Conservation (phyloP, 2,113 vertebrate species). For the Fregata magnificens region DNA sequence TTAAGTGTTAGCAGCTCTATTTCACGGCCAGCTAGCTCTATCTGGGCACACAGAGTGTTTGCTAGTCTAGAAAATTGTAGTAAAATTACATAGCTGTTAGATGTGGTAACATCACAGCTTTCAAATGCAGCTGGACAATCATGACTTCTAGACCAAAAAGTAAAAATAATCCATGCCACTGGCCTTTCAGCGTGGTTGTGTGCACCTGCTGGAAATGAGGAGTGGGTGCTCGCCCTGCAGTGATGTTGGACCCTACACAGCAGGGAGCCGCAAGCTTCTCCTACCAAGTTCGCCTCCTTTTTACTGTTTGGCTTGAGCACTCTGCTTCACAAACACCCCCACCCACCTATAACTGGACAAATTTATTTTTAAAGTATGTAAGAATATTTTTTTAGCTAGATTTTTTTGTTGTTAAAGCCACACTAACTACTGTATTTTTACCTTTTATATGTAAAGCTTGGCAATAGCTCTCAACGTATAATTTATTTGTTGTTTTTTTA, state of each 20-base stretch:
- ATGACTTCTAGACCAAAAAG: not conserved
- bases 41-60: not conserved
- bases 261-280: not conserved
- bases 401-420: not conserved
- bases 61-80: not conserved
- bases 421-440: conserved; percentile 73
- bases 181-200: not conserved
- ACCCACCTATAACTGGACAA: conserved; percentile 16
- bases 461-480: conserved; percentile 63
- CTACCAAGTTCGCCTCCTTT: not conserved
- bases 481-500: conserved; percentile 75
- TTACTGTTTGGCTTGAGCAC: not conserved
- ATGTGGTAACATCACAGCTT: not conserved
- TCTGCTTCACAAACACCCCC: not conserved
- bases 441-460: conserved; percentile 70
- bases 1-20: not conserved
- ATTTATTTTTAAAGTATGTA: conserved; percentile 33
- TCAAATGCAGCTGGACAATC: conserved; percentile 31
- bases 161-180: not conserved
- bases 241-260: fast-evolving
- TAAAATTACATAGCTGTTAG: not conserved
- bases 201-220: not conserved
- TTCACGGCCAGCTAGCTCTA: not conserved
- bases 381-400: conserved; percentile 53
- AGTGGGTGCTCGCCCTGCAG: not conserved